Base-by-base conservation (phyloP, 2,888 invertebrate genomes). In the Platerodrilus igneus region DNA sequence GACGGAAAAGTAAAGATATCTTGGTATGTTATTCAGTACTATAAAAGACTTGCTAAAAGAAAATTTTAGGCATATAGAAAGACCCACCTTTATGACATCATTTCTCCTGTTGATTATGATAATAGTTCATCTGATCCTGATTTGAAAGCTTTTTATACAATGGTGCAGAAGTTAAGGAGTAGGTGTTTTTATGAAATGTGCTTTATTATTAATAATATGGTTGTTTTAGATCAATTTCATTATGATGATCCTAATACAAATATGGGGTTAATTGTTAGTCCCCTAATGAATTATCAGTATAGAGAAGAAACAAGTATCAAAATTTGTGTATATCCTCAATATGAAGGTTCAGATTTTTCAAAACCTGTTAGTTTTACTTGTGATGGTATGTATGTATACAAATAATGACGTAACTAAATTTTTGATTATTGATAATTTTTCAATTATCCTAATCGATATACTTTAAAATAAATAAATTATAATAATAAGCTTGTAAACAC, bases 231-330 rank as follows among this genome's bases (percentile, higher is more conserved):
- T 67, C 79, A 81, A 56, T 93, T 86, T 67, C 73, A 76, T 1
- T 78, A 83, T 59, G 77, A 81, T 33, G 87, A 94, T 65, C 74
- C 76, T 11, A 74, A 71, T 40, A 86, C 88, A 8, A 95, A 96
- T 71, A 80, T 86, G 22, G 95, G 95, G 0, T 81, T 92, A 59
- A 83, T 95, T 41, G 79, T 92, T 47, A 93, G 94, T 51, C 83
- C 92, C 1, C 81, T 88, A 59, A 83, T 92, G 51, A 84, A 86
- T 51, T 86, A 84, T 61, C 76, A 79, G 50, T 87, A 88, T 65
- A 70, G 72, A 13, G 79, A 78, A 43, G 78, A 83, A 50, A 87
- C 90, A 31, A 93, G 92, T 64, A 86, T 95, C 53, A 94, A 94
- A 71, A 73, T 96, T 51, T 76, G 89, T 57, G 87, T 96, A 43